Evolutionary conservation across 1,140 invertebrate genomes (phyloP).

Genomic region (Reticulitermes speratus): DNA sequence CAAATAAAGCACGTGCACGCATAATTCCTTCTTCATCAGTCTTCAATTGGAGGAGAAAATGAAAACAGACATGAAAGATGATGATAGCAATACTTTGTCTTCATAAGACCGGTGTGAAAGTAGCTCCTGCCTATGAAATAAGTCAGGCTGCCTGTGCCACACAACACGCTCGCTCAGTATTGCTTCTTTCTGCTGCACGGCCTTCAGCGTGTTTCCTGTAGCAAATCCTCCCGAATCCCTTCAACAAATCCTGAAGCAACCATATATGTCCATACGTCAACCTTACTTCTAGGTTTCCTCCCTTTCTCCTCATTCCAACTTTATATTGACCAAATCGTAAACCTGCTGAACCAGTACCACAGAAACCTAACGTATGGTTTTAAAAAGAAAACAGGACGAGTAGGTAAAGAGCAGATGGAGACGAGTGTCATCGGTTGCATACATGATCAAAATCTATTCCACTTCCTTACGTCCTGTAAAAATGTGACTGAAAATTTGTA

Average conservation of each 20-base stretch:
- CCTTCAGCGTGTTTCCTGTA: neutral
- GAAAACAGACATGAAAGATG: neutral
- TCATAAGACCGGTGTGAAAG: neutral
- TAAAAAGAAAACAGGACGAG: neutral
- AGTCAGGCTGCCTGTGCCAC: neutral
- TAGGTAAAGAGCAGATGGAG: neutral
- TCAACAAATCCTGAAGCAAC: slow-evolving; percentile 5
- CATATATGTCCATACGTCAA: neutral
- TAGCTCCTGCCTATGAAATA: neutral
- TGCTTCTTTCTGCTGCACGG: neutral
- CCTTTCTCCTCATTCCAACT: neutral
- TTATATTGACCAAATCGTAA: neutral
- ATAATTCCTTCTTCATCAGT: no score
- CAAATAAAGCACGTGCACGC: no score
- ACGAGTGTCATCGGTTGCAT: neutral
- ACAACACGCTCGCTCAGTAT: neutral
- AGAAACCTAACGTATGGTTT: neutral
- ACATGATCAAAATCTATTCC: neutral
- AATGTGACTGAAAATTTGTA: neutral
- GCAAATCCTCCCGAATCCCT: neutral
- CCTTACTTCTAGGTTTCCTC: neutral
- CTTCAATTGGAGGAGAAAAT: no score
- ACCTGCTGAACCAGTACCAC: neutral
- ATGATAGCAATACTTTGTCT: neutral
- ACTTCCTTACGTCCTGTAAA: neutral